Evolutionary conservation across 2,113 vertebrate genomes (phyloP).

Genomic region (Hippopotamus amphibius): DNA sequence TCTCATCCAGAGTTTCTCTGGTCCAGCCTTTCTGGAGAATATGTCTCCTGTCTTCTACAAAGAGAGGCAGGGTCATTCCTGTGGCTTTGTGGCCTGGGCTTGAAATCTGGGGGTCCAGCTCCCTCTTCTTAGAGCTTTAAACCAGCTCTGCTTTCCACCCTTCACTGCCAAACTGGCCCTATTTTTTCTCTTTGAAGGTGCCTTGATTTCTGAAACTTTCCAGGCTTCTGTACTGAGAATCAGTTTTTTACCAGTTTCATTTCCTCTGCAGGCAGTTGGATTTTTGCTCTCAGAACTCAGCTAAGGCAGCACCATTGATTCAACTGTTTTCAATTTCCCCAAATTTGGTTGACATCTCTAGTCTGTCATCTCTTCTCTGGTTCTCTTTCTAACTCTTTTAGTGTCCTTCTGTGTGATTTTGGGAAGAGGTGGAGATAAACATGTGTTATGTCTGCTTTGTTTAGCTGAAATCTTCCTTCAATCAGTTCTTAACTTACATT

Average conservation of each 20-base stretch:
- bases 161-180: rapidly evolving
- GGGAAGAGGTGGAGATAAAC: background rate
- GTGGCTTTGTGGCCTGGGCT: background rate
- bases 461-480: background rate
- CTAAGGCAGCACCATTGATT: background rate
- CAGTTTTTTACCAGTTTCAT: background rate
- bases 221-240: background rate
- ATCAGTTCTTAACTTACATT: background rate
- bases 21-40: background rate
- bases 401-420: background rate
- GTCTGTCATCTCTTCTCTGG: background rate
- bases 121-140: background rate
- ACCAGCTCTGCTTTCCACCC: background rate
- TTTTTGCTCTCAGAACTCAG: background rate
- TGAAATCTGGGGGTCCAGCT: background rate
- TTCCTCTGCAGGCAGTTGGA: background rate
- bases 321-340: background rate
- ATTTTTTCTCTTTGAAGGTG: background rate
- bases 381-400: background rate
- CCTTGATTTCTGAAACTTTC: background rate
- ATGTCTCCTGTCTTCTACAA: background rate
- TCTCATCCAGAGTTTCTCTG: background rate
- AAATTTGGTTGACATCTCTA: background rate
- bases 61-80: too few relatives aligned
- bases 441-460: background rate